These are phyloP conservation scores for Chaetodon auriga DNA, from an alignment of 2,113 vertebrate genomes.

Conservation along the genomic window DNA sequence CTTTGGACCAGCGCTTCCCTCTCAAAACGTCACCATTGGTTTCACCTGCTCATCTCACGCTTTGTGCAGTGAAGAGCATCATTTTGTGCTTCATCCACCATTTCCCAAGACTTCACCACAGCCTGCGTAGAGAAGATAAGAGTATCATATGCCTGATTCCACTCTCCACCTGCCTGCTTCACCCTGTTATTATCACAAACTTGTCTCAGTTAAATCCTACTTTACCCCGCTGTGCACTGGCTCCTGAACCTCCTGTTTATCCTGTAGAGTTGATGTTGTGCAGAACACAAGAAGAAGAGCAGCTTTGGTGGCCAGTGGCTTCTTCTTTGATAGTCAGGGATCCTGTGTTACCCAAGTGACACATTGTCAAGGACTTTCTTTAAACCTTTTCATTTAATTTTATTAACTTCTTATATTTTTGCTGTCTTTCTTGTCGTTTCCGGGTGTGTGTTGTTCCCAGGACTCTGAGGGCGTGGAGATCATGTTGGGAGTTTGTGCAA, in stretches of 20 bases:
- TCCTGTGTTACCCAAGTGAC: background rate
- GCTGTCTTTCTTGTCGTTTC: background rate
- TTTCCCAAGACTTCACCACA: conserved; percentile 55
- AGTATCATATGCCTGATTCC: conserved; percentile 66
- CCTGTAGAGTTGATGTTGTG: conserved; percentile 27
- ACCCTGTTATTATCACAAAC: conserved; percentile 50
- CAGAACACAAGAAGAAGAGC: background rate
- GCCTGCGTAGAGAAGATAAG: conserved; percentile 58
- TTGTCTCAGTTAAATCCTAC: conserved; percentile 30
- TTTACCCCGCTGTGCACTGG: conserved; percentile 59
- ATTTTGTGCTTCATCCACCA: conserved; percentile 58
- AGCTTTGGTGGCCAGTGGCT: background rate
- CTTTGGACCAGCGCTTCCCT: conserved; percentile 51
- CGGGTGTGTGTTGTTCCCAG: conserved; percentile 80
- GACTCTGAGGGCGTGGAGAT: conserved; percentile 99
- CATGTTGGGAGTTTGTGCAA: conserved; percentile 97
- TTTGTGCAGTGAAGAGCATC: conserved; percentile 69
- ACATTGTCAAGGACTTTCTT: background rate
- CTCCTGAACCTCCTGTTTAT: conserved; percentile 37
- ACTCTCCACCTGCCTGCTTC: conserved; percentile 76
- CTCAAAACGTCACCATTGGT: conserved; percentile 34
- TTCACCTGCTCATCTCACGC: conserved; percentile 62
- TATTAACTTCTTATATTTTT: background rate
- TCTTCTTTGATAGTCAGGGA: conserved; percentile 15
- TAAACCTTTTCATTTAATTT: background rate